phyloP scores from a whole-genome alignment of 1,140 invertebrate genomes.

The Aphelenchoides besseyi region DNA sequence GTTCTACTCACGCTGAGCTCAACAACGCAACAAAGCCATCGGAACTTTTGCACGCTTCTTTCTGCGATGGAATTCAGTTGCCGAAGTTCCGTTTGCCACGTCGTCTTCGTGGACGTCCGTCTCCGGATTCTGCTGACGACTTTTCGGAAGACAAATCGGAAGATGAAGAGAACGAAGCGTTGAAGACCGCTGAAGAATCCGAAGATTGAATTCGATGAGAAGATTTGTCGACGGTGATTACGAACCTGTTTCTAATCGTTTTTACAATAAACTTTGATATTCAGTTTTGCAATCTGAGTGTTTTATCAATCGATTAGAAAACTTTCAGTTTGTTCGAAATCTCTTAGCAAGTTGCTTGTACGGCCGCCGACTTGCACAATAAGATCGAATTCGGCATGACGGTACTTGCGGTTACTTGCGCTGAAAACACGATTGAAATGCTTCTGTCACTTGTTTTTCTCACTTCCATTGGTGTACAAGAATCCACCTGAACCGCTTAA shows the following conservation, averaged over 20 bases:
- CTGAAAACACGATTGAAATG: background rate
- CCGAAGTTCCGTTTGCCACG: background rate
- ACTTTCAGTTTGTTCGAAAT: background rate
- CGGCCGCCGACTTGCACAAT: background rate
- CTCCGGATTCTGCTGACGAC: background rate
- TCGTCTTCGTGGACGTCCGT: background rate
- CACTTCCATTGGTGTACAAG: background rate
- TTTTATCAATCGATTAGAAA: background rate
- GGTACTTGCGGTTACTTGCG: background rate
- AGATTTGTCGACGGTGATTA: background rate
- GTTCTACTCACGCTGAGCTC: background rate
- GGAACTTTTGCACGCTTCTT: background rate
- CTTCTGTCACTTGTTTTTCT: too few relatives aligned
- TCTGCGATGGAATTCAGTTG: background rate
- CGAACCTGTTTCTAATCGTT: background rate
- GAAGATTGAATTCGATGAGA: background rate
- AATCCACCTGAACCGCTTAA: background rate
- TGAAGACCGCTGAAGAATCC: background rate
- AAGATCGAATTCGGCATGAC: background rate
- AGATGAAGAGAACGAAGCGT: too few relatives aligned
- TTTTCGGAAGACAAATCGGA: background rate
- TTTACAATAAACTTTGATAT: too few relatives aligned
- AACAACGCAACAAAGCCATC: background rate
- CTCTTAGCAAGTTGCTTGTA: background rate
- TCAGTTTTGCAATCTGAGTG: too few relatives aligned